Conservation (phyloP, 2,797 vertebrate genomes). For the Gymnodraco acuticeps region DNA sequence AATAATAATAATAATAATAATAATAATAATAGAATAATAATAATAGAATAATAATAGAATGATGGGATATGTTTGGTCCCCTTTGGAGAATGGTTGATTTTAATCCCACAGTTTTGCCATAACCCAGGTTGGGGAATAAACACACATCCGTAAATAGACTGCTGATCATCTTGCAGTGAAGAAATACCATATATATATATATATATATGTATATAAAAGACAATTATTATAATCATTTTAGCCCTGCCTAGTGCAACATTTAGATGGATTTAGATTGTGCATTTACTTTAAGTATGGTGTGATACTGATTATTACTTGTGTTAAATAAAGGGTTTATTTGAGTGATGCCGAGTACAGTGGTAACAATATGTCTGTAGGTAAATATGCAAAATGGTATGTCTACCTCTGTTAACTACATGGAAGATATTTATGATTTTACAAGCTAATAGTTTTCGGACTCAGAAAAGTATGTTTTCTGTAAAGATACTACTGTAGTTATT, state of each 20-base stretch:
- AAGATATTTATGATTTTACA: not conserved
- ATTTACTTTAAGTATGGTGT: not conserved
- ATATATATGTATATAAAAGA: too few species aligned
- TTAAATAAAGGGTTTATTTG: not conserved
- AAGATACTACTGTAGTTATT: too few species aligned
- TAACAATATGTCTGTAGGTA: not conserved
- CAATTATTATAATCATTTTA: too few species aligned
- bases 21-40: not conserved
- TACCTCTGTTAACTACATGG: not conserved
- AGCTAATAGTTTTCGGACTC: not conserved
- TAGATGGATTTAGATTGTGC: not conserved
- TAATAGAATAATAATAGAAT: not conserved
- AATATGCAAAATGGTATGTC: not conserved
- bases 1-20: not conserved
- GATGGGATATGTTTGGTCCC: too few species aligned
- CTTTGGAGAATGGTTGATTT: too few species aligned
- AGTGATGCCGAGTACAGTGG: not conserved
- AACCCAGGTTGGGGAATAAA: not conserved
- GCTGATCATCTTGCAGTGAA: slow-evolving; percentile 1
- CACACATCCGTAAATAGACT: not conserved
- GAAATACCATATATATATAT: too few species aligned
- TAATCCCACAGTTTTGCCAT: too few species aligned
- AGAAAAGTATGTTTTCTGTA: not conserved
- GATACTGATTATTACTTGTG: slow-evolving; percentile 5
- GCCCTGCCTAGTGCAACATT: not conserved